Base-by-base conservation (phyloP, 2,113 vertebrate genomes). In the Rhynchopsitta pachyrhyncha region DNA sequence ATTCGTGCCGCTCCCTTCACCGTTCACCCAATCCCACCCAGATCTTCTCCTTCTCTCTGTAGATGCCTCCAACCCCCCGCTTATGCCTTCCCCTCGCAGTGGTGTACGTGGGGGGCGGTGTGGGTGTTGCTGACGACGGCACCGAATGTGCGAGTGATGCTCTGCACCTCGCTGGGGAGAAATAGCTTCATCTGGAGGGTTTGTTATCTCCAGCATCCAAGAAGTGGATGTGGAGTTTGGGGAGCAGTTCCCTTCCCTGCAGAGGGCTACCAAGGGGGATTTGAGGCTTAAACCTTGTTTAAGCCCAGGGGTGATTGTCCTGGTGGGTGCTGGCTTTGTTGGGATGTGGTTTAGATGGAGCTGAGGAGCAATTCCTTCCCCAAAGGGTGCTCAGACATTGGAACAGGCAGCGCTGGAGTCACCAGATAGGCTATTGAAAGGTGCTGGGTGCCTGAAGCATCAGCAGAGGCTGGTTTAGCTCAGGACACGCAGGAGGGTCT, bases 71-170 rank as follows among this genome's bases (percentile, higher is more conserved):
- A 93, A 70, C 49, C 70, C 82, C 76, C 31, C 50, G 17, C 29
- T 20, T 3, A 19, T 71, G 68, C 92, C 87, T 64, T 68, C 90
- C 63, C 60, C 79, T 33, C 31, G 7, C 86, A 50, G 22, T 2
- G 10, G 55, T 6, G 42, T 53, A 70, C 7, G 75, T 74, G 70
- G 93, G 95, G 82, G 75, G 55, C 2, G 7, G 74, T 88, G 93
- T 91, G 35, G 95, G 95, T 88, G 95, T 75, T 78, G 90, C 93
- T 91, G 93, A 91, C 7, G 60, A 85, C 0, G 79, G 75, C 90
- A 79, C 70, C 9, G 60, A 85, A n/a, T 70, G 70, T 55, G 83
- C 39, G 1, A 93, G 69, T 3, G 59, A 64, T 92, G 62, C 92
- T 81, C 69, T 49, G 90, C 82, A 44, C 74, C 64, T 85, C 39